Conservation (phyloP, 1,140 invertebrate species). For the Drosophila trapezifrons region DNA sequence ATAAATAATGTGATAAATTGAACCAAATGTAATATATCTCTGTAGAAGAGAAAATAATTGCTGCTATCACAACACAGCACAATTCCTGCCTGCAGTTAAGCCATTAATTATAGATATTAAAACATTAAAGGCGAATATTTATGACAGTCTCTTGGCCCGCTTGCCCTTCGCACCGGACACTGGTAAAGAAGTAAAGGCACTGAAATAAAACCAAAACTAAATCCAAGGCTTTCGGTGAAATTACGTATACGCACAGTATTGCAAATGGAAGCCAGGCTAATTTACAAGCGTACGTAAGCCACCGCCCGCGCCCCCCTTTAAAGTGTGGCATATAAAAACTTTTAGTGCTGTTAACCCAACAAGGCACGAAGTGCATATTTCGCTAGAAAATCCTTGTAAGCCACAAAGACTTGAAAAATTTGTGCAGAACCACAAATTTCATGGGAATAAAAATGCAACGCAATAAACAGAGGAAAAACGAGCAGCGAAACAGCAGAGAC, state of each 20-base stretch:
- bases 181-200: constrained; percentile 4
- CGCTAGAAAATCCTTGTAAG: constrained; percentile 77
- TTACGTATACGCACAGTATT: constrained; percentile 69
- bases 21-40: neutral
- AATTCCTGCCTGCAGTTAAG: constrained; percentile 1
- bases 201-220: constrained; percentile 27
- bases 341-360: constrained; percentile 52
- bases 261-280: constrained; percentile 47
- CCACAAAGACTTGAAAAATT: constrained; percentile 81
- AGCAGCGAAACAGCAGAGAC: constrained; percentile 12
- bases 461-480: constrained; percentile 63
- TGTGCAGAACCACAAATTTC: constrained; percentile 76
- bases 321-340: constrained; percentile 65
- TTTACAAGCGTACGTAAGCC: constrained; percentile 62
- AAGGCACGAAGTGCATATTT: constrained; percentile 74
- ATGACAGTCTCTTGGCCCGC: constrained; percentile 33
- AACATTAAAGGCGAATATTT: constrained; percentile 15
- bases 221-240: constrained; percentile 46
- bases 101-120: constrained; percentile 15
- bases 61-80: constrained; percentile 2
- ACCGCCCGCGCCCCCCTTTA: constrained; percentile 20
- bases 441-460: constrained; percentile 79
- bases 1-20: constrained; percentile 6
- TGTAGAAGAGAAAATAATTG: constrained; percentile 8
- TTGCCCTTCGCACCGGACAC: constrained; percentile 24